Base-by-base conservation (phyloP, 2,888 invertebrate genomes). In the Phragmatobia fuliginosa region DNA sequence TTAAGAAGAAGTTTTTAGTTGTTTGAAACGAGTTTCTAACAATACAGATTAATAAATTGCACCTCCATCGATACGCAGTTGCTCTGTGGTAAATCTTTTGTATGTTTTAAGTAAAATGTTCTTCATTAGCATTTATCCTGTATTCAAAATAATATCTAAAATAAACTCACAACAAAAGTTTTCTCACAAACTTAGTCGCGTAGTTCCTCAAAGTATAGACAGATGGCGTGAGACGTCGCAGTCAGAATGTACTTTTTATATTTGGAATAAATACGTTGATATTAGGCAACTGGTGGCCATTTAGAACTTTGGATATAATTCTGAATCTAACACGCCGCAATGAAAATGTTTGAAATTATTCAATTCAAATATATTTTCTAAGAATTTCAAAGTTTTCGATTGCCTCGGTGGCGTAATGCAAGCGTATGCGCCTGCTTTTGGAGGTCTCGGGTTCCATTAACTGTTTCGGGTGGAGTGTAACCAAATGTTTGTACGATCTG, bases 211-310 rank as follows among this genome's bases (percentile, higher is more conserved):
- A 31, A 25, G n/a, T 32, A 25, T 25, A 25, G 49, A 63, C 16
- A 63, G 63, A 63, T 63, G 63, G 63, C 63, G 63, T 16, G 32
- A 63, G 49, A 45, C 5, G 56, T 5, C 14, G 3, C 28, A 25
- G 25, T 28, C 16, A 56, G 11, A 16, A 28, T n/a, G 28, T 28
- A 10, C 4, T 14, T 25, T n/a, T 25, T 11, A 52, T 25, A 25
- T 25, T 10, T 49, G n/a, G 11, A 25, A 56, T 14, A 25, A 56
- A 56, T 25, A 14, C 28, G 5, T 56, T 14, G 25, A 28, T 25
- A 52, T 2, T 11, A 25, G 25, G 14, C 14, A 56, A 56, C n/a
- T 14, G 28, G 28, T 28, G 14, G 0, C 28, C 5, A 25, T 28
- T 56, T 1, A 11, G 5, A 28, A 56, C 25, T 56, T 25, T 10